phyloP scores from a whole-genome alignment of 1,140 invertebrate genomes.

The Trialeurodes vaporariorum region DNA sequence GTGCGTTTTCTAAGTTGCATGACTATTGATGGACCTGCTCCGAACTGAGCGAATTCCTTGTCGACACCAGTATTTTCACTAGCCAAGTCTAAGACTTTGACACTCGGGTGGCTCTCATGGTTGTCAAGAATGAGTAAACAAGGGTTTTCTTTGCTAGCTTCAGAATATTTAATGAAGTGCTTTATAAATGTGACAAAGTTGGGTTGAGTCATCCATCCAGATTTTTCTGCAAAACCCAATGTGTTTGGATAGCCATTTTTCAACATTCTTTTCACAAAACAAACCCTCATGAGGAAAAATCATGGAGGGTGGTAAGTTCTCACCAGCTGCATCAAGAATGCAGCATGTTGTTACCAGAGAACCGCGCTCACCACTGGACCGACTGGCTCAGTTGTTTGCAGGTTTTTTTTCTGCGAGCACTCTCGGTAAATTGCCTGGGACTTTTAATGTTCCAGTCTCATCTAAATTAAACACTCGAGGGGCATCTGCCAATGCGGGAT shows the following conservation, averaged over 20 bases:
- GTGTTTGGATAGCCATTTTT: background rate
- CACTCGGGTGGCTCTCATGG: no score
- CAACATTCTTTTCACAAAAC: background rate
- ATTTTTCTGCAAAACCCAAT: background rate
- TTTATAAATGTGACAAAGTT: constrained; percentile 1
- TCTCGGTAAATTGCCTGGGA: constrained; percentile 24
- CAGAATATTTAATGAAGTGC: no score
- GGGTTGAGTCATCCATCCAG: background rate
- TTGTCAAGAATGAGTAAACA: no score
- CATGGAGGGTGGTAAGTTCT: background rate
- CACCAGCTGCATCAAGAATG: background rate
- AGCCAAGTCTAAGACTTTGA: no score
- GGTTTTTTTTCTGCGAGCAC: constrained; percentile 27
- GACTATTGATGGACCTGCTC: no score
- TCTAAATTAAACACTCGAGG: background rate
- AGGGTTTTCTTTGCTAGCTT: no score
- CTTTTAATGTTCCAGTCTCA: constrained; percentile 26
- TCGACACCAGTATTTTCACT: no score
- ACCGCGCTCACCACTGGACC: constrained; percentile 29
- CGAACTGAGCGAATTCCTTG: no score
- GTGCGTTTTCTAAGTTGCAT: no score
- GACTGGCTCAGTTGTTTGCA: constrained; percentile 25
- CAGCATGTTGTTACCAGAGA: constrained; percentile 22
- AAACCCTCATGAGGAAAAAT: constrained; percentile 10
- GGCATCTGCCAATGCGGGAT: no score